Evolutionary conservation across 2,113 vertebrate genomes (phyloP).

Genomic region (Burhinus oedicnemus): DNA sequence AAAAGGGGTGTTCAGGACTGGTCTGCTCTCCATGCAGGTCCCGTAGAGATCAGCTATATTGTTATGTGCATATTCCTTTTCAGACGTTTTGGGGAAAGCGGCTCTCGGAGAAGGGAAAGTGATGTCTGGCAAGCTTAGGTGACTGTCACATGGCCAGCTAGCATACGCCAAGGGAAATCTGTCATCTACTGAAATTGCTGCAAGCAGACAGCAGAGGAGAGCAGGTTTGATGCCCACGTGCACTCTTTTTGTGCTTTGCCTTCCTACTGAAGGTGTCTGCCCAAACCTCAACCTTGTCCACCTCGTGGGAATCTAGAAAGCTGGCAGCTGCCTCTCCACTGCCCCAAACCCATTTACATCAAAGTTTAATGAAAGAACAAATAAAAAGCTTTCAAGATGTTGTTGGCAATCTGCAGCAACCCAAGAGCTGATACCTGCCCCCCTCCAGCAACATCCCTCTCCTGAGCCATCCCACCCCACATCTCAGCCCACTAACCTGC

Average conservation of each 20-base stretch:
- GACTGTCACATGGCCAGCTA: not conserved
- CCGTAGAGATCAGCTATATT: not conserved
- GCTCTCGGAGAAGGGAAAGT: not conserved
- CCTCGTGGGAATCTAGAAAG: not conserved
- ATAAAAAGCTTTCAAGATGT: not conserved
- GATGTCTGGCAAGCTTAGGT: not conserved
- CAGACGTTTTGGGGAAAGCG: not conserved
- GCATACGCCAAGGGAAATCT: not conserved
- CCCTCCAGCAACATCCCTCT: not conserved
- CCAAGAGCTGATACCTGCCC: not conserved
- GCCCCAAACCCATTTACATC: not conserved
- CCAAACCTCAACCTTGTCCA: not conserved
- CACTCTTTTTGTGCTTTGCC: not conserved
- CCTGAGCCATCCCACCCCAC: not conserved
- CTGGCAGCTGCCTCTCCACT: not conserved
- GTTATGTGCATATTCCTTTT: not conserved
- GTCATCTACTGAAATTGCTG: not conserved
- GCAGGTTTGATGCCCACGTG: rapidly evolving
- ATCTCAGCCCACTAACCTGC: not conserved
- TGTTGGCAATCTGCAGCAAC: not conserved
- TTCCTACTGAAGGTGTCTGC: not conserved
- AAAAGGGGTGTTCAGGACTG: not conserved
- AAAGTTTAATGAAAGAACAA: not conserved
- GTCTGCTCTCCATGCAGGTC: not conserved
- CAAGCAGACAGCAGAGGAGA: not conserved